Evolutionary conservation across 2,888 invertebrate genomes (phyloP).

Genomic region (Tortricodes alternella): DNA sequence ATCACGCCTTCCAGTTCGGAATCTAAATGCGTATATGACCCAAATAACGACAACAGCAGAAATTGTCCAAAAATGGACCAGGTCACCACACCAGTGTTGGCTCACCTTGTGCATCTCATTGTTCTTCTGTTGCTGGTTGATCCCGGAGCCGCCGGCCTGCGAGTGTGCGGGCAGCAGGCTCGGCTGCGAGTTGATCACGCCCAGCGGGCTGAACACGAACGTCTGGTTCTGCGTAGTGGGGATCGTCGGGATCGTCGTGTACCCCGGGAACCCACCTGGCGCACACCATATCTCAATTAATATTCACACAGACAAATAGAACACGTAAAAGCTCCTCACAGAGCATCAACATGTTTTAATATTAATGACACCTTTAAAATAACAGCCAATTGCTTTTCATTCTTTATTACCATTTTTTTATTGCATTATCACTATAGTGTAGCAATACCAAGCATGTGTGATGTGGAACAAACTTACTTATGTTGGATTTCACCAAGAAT

Average conservation of each 20-base stretch:
- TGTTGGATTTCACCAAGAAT: too few species aligned
- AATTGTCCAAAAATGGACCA: neutral
- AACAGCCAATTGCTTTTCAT: too few species aligned
- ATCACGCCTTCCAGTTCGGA: too few species aligned
- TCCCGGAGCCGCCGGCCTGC: conserved; percentile 70
- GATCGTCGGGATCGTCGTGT: conserved; percentile 90
- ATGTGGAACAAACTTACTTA: too few species aligned
- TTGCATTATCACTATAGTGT: neutral
- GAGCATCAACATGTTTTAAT: too few species aligned
- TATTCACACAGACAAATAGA: neutral
- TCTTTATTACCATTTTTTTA: too few species aligned
- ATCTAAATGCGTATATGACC: too few species aligned
- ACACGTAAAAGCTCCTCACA: too few species aligned
- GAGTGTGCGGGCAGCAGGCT: conserved; percentile 85
- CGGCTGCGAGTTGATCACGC: conserved; percentile 87
- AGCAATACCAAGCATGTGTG: neutral
- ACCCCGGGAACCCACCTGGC: conserved; percentile 87
- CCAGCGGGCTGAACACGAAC: conserved; percentile 88
- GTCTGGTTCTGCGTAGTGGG: conserved; percentile 90
- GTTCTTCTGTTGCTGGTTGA: conserved; percentile 82
- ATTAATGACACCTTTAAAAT: too few species aligned
- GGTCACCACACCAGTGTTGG: neutral
- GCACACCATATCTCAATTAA: conserved; percentile 12
- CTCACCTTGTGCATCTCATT: conserved; percentile 86
- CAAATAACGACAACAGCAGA: too few species aligned